These are phyloP conservation scores for Arnoldichthys spilopterus DNA, from an alignment of 2,797 vertebrate species.

Conservation along the genomic window DNA sequence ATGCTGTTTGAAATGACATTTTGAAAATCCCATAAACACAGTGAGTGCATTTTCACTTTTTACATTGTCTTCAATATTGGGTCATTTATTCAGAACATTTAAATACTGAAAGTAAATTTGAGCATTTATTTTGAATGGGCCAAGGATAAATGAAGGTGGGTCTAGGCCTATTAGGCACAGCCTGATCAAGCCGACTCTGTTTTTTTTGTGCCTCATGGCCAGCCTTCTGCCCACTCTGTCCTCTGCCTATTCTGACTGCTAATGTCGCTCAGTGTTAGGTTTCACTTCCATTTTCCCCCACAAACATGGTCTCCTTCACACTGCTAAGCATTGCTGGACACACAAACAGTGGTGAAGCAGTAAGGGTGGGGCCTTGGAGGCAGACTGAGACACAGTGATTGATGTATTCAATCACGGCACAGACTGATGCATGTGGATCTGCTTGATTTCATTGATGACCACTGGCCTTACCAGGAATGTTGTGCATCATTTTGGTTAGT, in stretches of 20 bases:
- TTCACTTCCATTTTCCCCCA: constrained; percentile 4
- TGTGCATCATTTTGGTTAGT: too few species aligned
- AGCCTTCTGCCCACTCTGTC: not conserved
- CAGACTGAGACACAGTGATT: not conserved
- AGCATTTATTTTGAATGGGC: too few species aligned
- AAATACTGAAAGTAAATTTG: too few species aligned
- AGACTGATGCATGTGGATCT: not conserved
- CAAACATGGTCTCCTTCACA: not conserved
- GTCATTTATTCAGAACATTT: too few species aligned
- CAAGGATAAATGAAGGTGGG: not conserved
- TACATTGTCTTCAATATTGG: too few species aligned
- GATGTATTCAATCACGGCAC: constrained; percentile 7
- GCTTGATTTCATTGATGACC: not conserved
- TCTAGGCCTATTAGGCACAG: not conserved
- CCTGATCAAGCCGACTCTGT: not conserved
- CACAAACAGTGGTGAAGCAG: not conserved
- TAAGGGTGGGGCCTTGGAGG: not conserved
- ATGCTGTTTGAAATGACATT: too few species aligned
- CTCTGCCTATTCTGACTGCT: not conserved
- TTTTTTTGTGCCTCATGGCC: too few species aligned
- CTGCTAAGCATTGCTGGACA: not conserved
- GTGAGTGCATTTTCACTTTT: too few species aligned
- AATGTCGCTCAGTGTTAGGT: not conserved
- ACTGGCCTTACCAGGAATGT: not conserved
- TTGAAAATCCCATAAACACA: too few species aligned